Evolutionary conservation across 2,113 vertebrate genomes (phyloP).

Genomic region (Lepus timidus): DNA sequence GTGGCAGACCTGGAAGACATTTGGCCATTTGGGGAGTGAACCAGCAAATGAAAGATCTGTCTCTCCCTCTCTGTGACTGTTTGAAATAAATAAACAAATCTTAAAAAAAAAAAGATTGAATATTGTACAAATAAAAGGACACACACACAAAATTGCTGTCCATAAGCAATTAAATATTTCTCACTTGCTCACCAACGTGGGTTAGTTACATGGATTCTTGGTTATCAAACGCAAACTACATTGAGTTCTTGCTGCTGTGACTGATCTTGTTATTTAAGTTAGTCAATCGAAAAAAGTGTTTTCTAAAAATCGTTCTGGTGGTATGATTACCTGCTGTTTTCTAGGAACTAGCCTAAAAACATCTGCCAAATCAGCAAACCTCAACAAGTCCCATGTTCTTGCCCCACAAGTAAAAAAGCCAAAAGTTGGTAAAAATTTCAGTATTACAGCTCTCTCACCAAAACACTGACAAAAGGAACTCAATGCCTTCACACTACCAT

Average conservation of each 20-base stretch:
- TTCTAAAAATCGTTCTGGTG: background rate
- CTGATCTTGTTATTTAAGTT: background rate
- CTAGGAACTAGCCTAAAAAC: background rate
- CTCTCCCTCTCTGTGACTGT: too few relatives aligned
- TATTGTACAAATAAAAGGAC: background rate
- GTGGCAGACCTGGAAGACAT: too few relatives aligned
- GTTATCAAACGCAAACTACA: background rate
- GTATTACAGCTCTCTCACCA: background rate
- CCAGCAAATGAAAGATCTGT: too few relatives aligned
- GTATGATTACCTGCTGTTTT: background rate
- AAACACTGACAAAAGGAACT: background rate
- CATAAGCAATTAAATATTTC: background rate
- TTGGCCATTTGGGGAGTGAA: too few relatives aligned
- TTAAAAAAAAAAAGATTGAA: too few relatives aligned
- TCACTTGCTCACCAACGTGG: background rate
- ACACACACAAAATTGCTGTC: slow-evolving; percentile 2
- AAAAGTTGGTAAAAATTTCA: slow-evolving; percentile 16
- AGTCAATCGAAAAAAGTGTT: background rate
- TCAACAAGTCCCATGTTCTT: background rate
- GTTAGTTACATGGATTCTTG: background rate
- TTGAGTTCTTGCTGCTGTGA: background rate
- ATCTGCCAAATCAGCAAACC: background rate
- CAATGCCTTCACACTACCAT: background rate
- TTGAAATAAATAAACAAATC: too few relatives aligned
- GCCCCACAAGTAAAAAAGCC: background rate